Evolutionary conservation across 2,888 invertebrate species (phyloP).

Genomic region (Scaptomyza polygonia): DNA sequence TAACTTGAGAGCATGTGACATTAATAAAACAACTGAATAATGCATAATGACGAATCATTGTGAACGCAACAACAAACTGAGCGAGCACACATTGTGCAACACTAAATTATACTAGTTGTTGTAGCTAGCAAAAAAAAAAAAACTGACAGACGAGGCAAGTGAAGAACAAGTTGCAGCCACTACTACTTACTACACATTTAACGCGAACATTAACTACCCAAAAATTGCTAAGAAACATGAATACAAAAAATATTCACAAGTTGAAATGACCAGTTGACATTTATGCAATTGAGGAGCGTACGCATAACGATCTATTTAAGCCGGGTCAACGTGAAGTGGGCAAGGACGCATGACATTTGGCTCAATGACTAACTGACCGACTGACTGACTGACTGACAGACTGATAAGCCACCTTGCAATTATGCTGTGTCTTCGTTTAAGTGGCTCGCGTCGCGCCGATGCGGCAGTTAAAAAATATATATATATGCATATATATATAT

Average conservation of each 20-base stretch:
- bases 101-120: conserved; percentile 41
- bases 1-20: conserved; percentile 62
- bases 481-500: not conserved
- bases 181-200: conserved; percentile 31
- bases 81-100: conserved; percentile 53
- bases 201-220: conserved; percentile 15
- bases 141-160: conserved; percentile 19
- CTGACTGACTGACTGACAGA: not conserved
- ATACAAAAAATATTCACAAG: conserved; percentile 5
- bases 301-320: conserved; percentile 29
- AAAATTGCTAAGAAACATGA: conserved; percentile 6
- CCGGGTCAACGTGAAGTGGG: conserved; percentile 16
- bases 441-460: conserved; percentile 29
- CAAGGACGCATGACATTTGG: conserved; percentile 30
- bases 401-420: conserved; percentile 25
- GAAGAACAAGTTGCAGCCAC: conserved; percentile 50
- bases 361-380: not conserved
- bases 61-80: conserved; percentile 12
- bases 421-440: conserved; percentile 19
- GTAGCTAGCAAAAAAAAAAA: not conserved
- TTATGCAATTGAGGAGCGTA: conserved; percentile 32
- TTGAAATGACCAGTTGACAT: conserved; percentile 7
- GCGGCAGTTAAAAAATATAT: conserved; percentile 13
- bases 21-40: conserved; percentile 53
- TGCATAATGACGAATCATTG: conserved; percentile 62